Conservation (phyloP, 2,113 vertebrate genomes). For the Myanophis thanlyinensis region DNA sequence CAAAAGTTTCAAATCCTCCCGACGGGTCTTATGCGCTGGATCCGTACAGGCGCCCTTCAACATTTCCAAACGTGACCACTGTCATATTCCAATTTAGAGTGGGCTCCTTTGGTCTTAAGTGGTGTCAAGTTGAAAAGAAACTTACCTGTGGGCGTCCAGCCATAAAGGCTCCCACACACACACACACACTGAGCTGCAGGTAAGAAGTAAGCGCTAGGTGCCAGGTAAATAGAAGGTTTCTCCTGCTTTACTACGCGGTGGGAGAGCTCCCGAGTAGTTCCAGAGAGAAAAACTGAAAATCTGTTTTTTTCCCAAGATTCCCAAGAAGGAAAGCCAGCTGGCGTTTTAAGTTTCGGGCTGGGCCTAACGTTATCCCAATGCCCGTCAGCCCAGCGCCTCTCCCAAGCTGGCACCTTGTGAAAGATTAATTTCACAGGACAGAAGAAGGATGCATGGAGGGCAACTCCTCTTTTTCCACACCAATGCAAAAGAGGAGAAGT, state of each 20-base stretch:
- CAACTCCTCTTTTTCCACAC: neutral
- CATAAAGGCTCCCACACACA: neutral
- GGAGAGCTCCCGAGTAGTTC: neutral
- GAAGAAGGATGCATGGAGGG: neutral
- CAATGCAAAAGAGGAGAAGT: neutral
- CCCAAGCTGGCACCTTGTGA: neutral
- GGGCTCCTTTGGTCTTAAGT: neutral
- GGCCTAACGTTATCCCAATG: neutral
- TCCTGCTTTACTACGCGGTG: neutral
- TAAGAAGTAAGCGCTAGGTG: neutral
- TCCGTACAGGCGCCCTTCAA: neutral
- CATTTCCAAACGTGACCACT: neutral
- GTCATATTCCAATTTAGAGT: neutral
- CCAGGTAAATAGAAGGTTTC: neutral
- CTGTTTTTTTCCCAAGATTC: neutral
- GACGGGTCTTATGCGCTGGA: neutral
- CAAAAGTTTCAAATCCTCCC: neutral
- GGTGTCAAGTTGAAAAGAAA: neutral
- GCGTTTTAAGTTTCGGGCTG: neutral
- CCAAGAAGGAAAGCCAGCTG: neutral
- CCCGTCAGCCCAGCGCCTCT: neutral
- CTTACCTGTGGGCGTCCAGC: neutral
- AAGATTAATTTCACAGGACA: neutral
- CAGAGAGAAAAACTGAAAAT: neutral
- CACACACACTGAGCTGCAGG: no score